phyloP scores from a whole-genome alignment of 2,797 vertebrate species.

The Xiphophorus birchmanni region DNA sequence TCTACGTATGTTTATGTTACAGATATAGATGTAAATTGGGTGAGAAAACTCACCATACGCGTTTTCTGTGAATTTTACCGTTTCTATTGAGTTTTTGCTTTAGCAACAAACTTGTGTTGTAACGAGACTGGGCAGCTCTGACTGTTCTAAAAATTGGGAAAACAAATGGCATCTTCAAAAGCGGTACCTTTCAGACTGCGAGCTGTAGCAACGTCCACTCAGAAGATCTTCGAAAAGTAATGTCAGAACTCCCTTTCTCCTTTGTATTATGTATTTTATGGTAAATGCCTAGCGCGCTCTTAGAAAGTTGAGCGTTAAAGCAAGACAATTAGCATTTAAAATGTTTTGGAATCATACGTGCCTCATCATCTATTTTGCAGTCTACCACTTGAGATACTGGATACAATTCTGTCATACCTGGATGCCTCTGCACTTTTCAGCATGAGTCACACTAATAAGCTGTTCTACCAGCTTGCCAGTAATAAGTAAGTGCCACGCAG shows the following conservation, averaged over 20 bases:
- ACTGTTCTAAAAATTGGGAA: not conserved
- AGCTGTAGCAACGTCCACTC: constrained; percentile 5
- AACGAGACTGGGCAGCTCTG: not conserved
- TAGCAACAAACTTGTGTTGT: not conserved
- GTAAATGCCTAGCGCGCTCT: not conserved
- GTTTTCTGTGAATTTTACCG: not conserved
- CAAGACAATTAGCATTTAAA: not conserved
- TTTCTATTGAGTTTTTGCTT: not conserved
- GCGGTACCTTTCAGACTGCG: not conserved
- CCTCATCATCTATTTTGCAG: constrained; percentile 70
- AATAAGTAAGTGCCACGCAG: constrained; percentile 86
- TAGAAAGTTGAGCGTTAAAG: not conserved
- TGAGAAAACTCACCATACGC: not conserved
- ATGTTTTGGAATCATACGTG: constrained; percentile 19
- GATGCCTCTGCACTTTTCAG: constrained; percentile 83
- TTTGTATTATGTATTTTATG: not conserved
- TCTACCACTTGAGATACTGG: constrained; percentile 85
- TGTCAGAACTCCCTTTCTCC: constrained; percentile 3
- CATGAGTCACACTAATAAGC: constrained; percentile 82
- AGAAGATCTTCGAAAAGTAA: constrained; percentile 68
- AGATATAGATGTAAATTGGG: not conserved
- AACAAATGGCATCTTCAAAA: constrained; percentile 41
- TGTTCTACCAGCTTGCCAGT: constrained; percentile 82
- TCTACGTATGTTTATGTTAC: not conserved
- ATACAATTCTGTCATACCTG: constrained; percentile 88